phyloP scores from a whole-genome alignment of 2,113 vertebrate genomes.

The Tursiops truncatus region DNA sequence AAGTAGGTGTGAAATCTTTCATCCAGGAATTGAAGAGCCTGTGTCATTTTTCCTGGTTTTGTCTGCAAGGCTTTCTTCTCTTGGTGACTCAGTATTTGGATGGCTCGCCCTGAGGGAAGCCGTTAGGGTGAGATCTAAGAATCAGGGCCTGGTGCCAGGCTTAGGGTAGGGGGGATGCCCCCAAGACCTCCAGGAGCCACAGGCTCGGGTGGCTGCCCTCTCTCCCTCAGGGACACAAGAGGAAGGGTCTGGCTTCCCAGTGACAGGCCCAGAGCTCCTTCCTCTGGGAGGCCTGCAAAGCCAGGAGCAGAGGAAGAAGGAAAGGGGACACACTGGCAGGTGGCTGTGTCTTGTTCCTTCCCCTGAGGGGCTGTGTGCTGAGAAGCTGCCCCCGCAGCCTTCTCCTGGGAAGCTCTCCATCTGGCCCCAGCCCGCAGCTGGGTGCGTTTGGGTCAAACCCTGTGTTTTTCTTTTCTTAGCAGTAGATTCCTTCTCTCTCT shows the following conservation, averaged over 20 bases:
- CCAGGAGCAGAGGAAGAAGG: neutral
- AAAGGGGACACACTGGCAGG: neutral
- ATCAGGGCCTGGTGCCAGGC: neutral
- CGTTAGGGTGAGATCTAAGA: neutral
- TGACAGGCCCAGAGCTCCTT: neutral
- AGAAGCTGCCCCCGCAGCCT: neutral
- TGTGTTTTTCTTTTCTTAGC: neutral
- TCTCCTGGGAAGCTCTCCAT: neutral
- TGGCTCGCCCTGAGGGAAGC: neutral
- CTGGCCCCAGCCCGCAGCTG: neutral
- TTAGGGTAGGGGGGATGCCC: neutral
- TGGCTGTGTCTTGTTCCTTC: accelerated
- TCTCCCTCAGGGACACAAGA: neutral
- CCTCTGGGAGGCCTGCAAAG: neutral
- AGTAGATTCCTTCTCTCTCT: neutral
- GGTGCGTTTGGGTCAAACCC: neutral
- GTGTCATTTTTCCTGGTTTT: neutral
- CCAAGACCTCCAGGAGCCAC: neutral
- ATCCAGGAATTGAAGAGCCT: neutral
- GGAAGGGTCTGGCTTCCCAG: neutral
- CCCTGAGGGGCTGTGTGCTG: neutral
- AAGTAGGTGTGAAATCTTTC: neutral
- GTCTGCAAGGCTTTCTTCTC: neutral
- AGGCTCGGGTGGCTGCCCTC: neutral
- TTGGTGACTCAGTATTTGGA: slow-evolving; percentile 16